Percentiles rank a stretch among this genome's conserved stretches.
Evolutionary conservation across 2,113 vertebrate genomes (phyloP).

Genomic region (Percina caprodes): DNA sequence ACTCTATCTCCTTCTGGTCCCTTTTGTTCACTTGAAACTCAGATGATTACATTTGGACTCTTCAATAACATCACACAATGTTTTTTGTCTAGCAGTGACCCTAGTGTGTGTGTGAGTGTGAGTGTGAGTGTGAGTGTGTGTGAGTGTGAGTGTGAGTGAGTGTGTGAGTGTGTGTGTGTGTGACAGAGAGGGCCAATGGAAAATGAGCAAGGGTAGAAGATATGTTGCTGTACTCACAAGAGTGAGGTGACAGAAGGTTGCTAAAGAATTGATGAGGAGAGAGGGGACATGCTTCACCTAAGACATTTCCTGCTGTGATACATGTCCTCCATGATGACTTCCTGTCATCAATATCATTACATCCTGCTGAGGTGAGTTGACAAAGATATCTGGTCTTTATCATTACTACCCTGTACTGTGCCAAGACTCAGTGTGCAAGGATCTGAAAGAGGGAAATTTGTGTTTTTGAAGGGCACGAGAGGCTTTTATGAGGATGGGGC

Average conservation of each 20-base stretch:
- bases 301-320: slow-evolving; percentile 78
- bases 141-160: slow-evolving; percentile 9
- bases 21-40: neutral
- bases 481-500: slow-evolving; percentile 46
- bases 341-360: slow-evolving; percentile 85
- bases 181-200: slow-evolving; percentile 5
- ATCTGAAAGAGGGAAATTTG: slow-evolving; percentile 27
- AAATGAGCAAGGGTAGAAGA: slow-evolving; percentile 37
- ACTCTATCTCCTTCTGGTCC: neutral
- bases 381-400: slow-evolving; percentile 64
- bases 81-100: slow-evolving; percentile 19
- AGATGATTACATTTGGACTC: slow-evolving; percentile 1
- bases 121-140: slow-evolving; percentile 6
- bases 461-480: slow-evolving; percentile 47
- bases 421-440: slow-evolving; percentile 35
- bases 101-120: slow-evolving; percentile 8
- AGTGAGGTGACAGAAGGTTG: slow-evolving; percentile 75
- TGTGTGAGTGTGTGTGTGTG: neutral
- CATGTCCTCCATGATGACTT: slow-evolving; percentile 77
- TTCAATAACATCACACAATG: slow-evolving; percentile 9
- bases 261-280: slow-evolving; percentile 81
- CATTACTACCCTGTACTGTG: slow-evolving; percentile 23
- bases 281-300: slow-evolving; percentile 78
- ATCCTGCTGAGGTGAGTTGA: slow-evolving; percentile 74
- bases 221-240: slow-evolving; percentile 47